Evolutionary conservation across 2,888 invertebrate genomes (phyloP).

Genomic region (Ophion ventricosus): DNA sequence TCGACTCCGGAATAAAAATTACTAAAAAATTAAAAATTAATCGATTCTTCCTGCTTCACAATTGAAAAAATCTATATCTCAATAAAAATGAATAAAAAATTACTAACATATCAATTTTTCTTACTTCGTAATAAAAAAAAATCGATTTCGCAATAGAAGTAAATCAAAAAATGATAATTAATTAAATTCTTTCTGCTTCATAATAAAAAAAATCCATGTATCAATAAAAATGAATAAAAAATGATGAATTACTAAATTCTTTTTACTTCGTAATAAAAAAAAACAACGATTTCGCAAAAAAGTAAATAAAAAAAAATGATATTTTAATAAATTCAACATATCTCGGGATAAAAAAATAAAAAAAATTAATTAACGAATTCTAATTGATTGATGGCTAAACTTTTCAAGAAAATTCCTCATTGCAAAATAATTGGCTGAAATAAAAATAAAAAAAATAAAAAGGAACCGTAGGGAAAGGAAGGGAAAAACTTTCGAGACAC

Average conservation of each 20-base stretch:
- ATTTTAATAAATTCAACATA: too few relatives aligned
- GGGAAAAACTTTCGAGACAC: conserved; percentile 13
- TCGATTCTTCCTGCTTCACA: background rate
- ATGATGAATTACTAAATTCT: too few relatives aligned
- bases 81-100: background rate
- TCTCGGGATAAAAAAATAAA: background rate
- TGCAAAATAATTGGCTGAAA: background rate
- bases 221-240: too few relatives aligned
- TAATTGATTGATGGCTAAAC: background rate
- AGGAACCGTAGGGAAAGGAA: background rate
- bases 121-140: background rate
- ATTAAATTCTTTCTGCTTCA: too few relatives aligned
- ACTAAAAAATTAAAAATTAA: background rate
- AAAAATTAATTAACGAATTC: too few relatives aligned
- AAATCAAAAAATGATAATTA: background rate
- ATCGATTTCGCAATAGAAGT: background rate
- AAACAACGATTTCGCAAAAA: too few relatives aligned
- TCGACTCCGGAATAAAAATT: background rate
- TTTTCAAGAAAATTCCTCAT: background rate
- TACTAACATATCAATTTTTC: background rate
- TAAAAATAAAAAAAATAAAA: too few relatives aligned
- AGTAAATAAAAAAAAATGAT: too few relatives aligned
- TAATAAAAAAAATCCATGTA: too few relatives aligned
- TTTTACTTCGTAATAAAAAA: too few relatives aligned
- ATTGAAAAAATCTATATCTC: background rate